Conservation (phyloP, 2,113 vertebrate species). For the Taurulus bubalis region DNA sequence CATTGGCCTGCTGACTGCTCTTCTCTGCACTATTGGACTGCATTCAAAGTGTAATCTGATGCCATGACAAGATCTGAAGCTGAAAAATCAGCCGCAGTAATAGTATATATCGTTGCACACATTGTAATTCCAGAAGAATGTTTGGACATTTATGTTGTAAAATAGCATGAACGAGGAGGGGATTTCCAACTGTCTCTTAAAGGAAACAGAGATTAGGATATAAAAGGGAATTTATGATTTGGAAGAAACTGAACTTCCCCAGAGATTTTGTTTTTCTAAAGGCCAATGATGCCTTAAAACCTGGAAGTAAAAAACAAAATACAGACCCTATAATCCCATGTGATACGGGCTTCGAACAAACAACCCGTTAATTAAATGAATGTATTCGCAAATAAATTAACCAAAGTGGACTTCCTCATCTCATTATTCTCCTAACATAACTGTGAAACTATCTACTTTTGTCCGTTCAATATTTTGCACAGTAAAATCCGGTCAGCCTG, state of each 20-base stretch:
- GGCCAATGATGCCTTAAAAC: background rate
- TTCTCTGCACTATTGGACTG: conserved; percentile 27
- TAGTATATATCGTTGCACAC: conserved; percentile 3
- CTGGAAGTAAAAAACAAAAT: background rate
- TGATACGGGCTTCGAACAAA: background rate
- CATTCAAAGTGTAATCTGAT: conserved; percentile 42
- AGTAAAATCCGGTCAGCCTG: background rate
- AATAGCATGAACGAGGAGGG: conserved; percentile 8
- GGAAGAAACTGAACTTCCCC: conserved; percentile 1
- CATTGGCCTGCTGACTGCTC: conserved; percentile 38
- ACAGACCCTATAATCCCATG: background rate
- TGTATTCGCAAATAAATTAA: background rate
- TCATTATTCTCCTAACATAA: background rate
- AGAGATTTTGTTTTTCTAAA: background rate
- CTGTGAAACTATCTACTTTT: too few species aligned
- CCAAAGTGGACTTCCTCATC: background rate
- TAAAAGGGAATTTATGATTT: conserved; percentile 23
- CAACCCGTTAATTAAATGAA: background rate
- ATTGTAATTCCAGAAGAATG: conserved; percentile 48
- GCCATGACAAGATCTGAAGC: conserved; percentile 41
- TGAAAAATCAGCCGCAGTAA: conserved; percentile 25
- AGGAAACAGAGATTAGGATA: conserved; percentile 3
- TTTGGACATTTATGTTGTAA: conserved; percentile 24
- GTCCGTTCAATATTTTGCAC: background rate
- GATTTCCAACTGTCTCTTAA: conserved; percentile 40